phyloP scores from a whole-genome alignment of 1,140 invertebrate species.

The Mizuhopecten yessoensis region DNA sequence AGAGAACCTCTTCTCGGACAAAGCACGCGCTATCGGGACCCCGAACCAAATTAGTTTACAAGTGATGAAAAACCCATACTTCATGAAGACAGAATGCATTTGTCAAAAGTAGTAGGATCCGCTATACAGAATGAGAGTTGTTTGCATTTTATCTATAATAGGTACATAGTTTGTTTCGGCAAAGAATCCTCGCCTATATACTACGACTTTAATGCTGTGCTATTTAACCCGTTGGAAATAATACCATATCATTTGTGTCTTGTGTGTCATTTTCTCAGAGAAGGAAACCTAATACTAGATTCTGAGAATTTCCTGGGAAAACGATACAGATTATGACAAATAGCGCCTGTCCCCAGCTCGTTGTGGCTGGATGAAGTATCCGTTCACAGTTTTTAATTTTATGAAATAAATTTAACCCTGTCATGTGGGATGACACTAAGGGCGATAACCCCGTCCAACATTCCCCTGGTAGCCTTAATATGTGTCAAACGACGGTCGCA shows the following conservation, averaged over 20 bases:
- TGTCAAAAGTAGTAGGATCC: background rate
- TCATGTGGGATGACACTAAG: background rate
- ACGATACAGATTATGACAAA: background rate
- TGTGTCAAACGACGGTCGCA: background rate
- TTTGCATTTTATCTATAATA: background rate
- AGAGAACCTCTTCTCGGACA: background rate
- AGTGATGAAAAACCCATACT: background rate
- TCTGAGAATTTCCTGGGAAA: background rate
- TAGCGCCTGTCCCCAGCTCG: background rate
- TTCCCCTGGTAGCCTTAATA: background rate
- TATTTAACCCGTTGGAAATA: background rate
- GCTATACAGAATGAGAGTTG: background rate
- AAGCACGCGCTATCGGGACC: background rate
- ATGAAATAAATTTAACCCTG: conserved; percentile 39
- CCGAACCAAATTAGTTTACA: background rate
- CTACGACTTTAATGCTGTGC: background rate
- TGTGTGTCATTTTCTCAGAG: background rate
- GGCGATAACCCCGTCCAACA: conserved; percentile 3
- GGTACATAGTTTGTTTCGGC: background rate
- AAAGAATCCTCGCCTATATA: background rate
- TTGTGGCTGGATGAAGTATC: background rate
- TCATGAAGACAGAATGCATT: background rate
- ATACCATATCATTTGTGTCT: background rate
- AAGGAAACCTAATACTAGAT: background rate
- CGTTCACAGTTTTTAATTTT: conserved; percentile 35